A percentile compares a stretch with the other conserved stretches of the same genome.
Evolutionary conservation across 2,888 invertebrate genomes (phyloP).

Genomic region (Xylocampa areola): DNA sequence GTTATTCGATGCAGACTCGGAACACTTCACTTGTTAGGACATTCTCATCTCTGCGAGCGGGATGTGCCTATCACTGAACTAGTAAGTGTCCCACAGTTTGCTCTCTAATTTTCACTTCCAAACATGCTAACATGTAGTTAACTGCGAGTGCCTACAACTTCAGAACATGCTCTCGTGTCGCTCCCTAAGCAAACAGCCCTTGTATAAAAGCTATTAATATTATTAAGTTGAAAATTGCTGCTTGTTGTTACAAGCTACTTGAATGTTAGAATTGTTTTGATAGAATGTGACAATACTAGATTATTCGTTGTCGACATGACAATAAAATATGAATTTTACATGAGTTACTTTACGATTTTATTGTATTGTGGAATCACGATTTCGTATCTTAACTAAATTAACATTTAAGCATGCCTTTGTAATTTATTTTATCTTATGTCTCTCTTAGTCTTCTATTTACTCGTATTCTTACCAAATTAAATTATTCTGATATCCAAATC

Average conservation of each 20-base stretch:
- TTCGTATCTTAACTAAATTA: too few relatives aligned
- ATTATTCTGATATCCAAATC: too few relatives aligned
- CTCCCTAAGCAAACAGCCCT: conserved; percentile 55
- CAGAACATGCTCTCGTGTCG: conserved; percentile 58
- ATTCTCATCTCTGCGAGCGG: conserved; percentile 55
- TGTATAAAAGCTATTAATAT: conserved; percentile 58
- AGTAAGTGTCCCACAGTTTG: conserved; percentile 73
- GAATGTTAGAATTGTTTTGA: conserved; percentile 34
- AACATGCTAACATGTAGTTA: conserved; percentile 69
- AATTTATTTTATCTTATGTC: too few relatives aligned
- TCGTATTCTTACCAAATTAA: too few relatives aligned
- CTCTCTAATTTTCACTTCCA: conserved; percentile 77
- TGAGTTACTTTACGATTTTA: too few relatives aligned
- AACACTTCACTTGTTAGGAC: conserved; percentile 77
- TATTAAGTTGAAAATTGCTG: conserved; percentile 49
- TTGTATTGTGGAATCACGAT: too few relatives aligned
- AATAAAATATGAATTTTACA: too few relatives aligned
- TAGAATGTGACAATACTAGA: conserved; percentile 11
- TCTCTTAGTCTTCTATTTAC: too few relatives aligned
- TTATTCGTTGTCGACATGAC: neutral
- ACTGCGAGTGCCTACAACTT: conserved; percentile 64
- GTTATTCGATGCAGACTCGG: conserved; percentile 64
- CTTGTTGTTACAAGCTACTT: conserved; percentile 41
- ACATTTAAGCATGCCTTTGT: too few relatives aligned
- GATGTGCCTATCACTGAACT: conserved; percentile 69